Conservation (phyloP, 1,140 invertebrate species). For the Euwallacea similis region DNA sequence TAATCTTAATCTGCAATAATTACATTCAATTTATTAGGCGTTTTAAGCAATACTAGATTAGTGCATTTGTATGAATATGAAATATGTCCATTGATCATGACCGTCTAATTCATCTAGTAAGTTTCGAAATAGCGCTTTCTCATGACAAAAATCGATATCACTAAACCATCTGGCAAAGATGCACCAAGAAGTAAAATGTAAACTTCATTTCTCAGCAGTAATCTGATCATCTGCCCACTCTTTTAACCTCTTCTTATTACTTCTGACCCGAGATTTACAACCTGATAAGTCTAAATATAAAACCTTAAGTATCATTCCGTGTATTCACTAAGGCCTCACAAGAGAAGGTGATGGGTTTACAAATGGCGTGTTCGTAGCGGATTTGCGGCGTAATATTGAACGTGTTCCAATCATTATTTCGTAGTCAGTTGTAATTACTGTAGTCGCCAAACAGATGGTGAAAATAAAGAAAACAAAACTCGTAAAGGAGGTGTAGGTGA, state of each 20-base stretch:
- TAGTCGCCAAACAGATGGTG: conserved; percentile 8
- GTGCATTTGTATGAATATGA: not conserved
- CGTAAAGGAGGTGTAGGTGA: conserved; percentile 2
- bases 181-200: not conserved
- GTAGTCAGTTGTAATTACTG: conserved; percentile 10
- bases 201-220: not conserved
- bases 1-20: conserved; percentile 13
- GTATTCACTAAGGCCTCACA: conserved; percentile 4
- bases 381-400: conserved; percentile 6
- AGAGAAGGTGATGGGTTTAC: conserved; percentile 8
- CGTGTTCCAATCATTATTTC: conserved; percentile 8
- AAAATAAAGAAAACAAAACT: not conserved
- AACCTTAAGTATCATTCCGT: conserved; percentile 5
- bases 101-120: too few species aligned
- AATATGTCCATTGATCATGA: too few species aligned
- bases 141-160: too few species aligned
- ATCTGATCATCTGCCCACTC: conserved; percentile 18
- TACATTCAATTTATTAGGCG: conserved; percentile 16
- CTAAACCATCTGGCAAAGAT: too few species aligned
- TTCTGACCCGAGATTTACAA: not conserved
- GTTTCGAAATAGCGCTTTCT: too few species aligned
- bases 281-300: conserved; percentile 13
- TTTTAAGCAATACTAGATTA: not conserved
- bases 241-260: conserved; percentile 23
- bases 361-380: not conserved